Evolutionary conservation across 1,140 invertebrate genomes (phyloP).

Genomic region (Zaprionus ornatus): DNA sequence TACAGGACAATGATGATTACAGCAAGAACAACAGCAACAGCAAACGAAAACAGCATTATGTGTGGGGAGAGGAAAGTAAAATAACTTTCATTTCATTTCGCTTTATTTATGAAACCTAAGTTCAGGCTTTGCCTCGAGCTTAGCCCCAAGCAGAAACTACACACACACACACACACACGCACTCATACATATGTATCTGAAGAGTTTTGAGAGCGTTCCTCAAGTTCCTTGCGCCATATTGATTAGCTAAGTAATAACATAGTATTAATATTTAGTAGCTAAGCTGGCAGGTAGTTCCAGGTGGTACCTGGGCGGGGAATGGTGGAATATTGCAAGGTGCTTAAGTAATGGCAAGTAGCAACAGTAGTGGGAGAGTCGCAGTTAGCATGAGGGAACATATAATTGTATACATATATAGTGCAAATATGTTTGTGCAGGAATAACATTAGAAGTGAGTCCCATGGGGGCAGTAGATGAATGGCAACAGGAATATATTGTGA

Average conservation of each 20-base stretch:
- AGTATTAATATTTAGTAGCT: constrained; percentile 5
- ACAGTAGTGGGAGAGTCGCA: neutral
- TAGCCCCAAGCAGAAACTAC: constrained; percentile 10
- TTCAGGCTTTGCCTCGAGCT: constrained; percentile 14
- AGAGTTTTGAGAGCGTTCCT: constrained; percentile 4
- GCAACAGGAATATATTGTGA: too few relatives aligned
- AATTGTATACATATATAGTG: neutral
- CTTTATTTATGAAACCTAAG: constrained; percentile 35
- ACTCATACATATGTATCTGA: neutral
- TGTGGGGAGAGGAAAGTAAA: constrained; percentile 5
- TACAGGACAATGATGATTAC: constrained; percentile 58
- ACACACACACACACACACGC: neutral
- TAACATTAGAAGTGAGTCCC: neutral
- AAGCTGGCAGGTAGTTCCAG: neutral
- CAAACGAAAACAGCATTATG: constrained; percentile 5
- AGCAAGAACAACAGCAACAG: constrained; percentile 50
- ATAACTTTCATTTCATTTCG: constrained; percentile 26
- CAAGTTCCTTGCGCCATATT: constrained; percentile 4
- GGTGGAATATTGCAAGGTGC: too few relatives aligned
- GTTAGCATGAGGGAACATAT: neutral
- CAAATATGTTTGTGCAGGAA: neutral
- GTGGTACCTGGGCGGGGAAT: neutral
- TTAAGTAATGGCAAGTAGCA: neutral
- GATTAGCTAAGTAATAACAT: constrained; percentile 9
- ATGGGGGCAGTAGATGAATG: too few relatives aligned